Conservation (phyloP, 2,797 vertebrate species). For the Catostomus latipinnis region DNA sequence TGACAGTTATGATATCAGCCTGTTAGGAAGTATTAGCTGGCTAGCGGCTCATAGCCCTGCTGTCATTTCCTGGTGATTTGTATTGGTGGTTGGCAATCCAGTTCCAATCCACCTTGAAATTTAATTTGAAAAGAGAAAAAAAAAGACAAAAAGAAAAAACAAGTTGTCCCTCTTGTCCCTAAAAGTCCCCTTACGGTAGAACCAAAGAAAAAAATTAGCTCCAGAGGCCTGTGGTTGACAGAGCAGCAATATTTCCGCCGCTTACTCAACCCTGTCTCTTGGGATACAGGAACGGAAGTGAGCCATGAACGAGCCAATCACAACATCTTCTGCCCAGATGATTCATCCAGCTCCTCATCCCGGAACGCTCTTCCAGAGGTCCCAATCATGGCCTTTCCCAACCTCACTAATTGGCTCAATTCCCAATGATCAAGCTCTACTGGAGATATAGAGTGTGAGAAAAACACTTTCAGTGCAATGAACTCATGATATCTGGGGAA, state of each 20-base stretch:
- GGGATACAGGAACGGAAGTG: conserved; percentile 70
- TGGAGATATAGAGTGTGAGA: background rate
- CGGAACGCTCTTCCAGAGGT: conserved; percentile 69
- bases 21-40: too few species aligned
- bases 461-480: background rate
- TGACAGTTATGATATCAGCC: too few species aligned
- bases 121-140: too few species aligned
- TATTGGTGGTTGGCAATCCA: too few species aligned
- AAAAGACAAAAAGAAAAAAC: background rate
- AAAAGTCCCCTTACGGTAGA: conserved; percentile 30
- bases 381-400: conserved; percentile 69
- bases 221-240: conserved; percentile 75
- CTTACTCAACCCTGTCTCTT: conserved; percentile 73
- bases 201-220: conserved; percentile 62
- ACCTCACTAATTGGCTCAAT: conserved; percentile 51
- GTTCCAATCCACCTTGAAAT: too few species aligned
- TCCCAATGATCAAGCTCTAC: conserved; percentile 46
- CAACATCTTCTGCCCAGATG: conserved; percentile 71
- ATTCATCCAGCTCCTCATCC: conserved; percentile 72
- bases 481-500: background rate
- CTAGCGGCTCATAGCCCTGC: too few species aligned
- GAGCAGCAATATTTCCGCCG: conserved; percentile 78
- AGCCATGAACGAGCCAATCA: conserved; percentile 75
- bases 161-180: conserved; percentile 1
- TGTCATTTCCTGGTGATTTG: too few species aligned